Evolutionary conservation across 1,140 invertebrate species (phyloP).

Genomic region (Bombus soroeensis): DNA sequence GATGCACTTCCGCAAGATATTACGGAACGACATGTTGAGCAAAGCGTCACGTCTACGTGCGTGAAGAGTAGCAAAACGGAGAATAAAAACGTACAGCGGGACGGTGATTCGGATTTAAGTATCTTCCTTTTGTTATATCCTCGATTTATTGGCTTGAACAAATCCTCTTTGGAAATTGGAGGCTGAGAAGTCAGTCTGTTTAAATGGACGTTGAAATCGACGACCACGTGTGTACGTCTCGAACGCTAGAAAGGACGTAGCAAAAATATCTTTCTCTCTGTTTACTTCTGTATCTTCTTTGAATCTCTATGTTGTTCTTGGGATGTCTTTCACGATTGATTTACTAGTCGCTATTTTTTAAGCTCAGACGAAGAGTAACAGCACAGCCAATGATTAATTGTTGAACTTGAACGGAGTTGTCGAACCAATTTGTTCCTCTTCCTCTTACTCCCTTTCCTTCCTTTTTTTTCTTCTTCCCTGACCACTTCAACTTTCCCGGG

Average conservation of each 20-base stretch:
- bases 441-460: background rate
- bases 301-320: background rate
- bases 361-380: slow-evolving; percentile 57
- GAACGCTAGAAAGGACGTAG: slow-evolving; percentile 69
- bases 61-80: background rate
- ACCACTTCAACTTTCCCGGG: slow-evolving; percentile 1
- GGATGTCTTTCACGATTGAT: slow-evolving; percentile 13
- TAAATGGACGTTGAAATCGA: background rate
- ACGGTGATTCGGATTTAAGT: background rate
- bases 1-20: slow-evolving; percentile 71
- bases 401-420: slow-evolving; percentile 14
- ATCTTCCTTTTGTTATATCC: background rate
- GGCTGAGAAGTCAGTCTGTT: background rate
- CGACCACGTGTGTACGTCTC: slow-evolving; percentile 12
- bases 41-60: slow-evolving; percentile 7
- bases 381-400: slow-evolving; percentile 64
- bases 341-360: slow-evolving; percentile 57
- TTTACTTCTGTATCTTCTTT: background rate
- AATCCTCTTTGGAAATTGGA: background rate
- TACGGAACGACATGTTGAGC: slow-evolving; percentile 69
- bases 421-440: background rate
- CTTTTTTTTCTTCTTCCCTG: background rate
- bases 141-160: background rate
- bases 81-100: background rate
- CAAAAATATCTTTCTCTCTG: slow-evolving; percentile 69